These are phyloP conservation scores for Rhyzopertha dominica DNA, from an alignment of 1,140 invertebrate genomes.

Conservation along the genomic window DNA sequence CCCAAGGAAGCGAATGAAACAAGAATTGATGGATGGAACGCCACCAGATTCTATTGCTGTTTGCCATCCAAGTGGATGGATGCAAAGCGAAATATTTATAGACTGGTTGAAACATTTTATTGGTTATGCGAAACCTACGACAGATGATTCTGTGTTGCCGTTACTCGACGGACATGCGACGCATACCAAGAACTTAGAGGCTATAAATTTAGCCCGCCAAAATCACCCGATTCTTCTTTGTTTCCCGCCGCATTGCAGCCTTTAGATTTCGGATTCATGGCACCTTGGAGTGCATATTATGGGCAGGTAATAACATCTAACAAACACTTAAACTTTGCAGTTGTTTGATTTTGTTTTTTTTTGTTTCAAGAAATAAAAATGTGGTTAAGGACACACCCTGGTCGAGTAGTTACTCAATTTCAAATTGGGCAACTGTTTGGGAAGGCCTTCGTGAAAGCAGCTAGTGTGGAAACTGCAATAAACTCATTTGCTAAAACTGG, in stretches of 20 bases:
- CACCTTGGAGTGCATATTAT: no score
- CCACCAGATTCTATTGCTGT: conserved; percentile 26
- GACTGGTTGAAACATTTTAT: conserved; percentile 36
- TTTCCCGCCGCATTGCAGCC: conserved; percentile 35
- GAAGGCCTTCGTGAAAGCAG: conserved; percentile 22
- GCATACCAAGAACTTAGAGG: conserved; percentile 32
- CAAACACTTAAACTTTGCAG: no score
- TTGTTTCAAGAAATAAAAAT: no score
- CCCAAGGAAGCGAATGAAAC: conserved; percentile 13
- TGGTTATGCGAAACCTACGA: conserved; percentile 16
- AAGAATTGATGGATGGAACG: conserved; percentile 22
- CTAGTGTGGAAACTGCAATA: conserved; percentile 27
- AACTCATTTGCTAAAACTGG: conserved; percentile 37
- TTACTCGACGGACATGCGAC: conserved; percentile 31
- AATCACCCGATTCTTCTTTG: conserved; percentile 28
- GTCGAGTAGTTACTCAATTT: neutral
- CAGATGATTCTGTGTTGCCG: conserved; percentile 26
- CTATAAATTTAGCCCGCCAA: conserved; percentile 21
- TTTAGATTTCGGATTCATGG: conserved; percentile 16
- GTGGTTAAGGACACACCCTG: no score
- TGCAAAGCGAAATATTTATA: conserved; percentile 29
- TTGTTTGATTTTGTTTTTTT: no score
- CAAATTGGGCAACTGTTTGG: conserved; percentile 18
- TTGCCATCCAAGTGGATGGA: conserved; percentile 37
- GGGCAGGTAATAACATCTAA: no score